Evolutionary conservation across 2,888 invertebrate genomes (phyloP), one percentile per base, ranked within the genome.

Genomic region (Pterostichus niger): DNA sequence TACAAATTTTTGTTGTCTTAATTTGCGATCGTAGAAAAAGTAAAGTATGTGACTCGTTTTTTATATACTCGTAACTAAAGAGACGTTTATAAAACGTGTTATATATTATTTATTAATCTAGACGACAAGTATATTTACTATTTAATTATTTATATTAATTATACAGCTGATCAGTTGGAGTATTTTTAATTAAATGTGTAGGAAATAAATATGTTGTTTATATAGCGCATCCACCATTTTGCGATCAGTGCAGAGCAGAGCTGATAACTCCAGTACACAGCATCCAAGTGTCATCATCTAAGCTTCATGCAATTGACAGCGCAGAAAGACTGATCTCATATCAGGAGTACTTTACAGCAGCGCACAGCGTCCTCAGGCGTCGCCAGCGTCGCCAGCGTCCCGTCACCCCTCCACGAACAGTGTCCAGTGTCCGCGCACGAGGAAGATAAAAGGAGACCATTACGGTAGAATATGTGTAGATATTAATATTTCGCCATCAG

Each of bases 401-500:
- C 54, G n/a, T 15, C 15, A 17, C 54, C 17, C 54, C 17, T 17
- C 46, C 49, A 13, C 54, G 54, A 6, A 13, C 35, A 15, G 24
- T 11, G 31, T 24, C 59, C 68, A 49, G 49, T 75, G 75, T 56
- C 75, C 31, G 75, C 49, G 64, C 44, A 2, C 10, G 17, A 84
- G 84, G 84, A 85, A 85, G 85, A 85, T 85, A 85, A 84, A 85
- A 84, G 83, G 85, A 83, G 84, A 82, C 84, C 84, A 85, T 85
- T 85, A 85, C 84, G 75, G 83, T 56, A 83, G 85, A 85, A 85
- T 85, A 85, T 86, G 84, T 85, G 84, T 84, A 84, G 86, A 85
- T 87, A 87, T 87, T 87, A 88, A 87, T 87, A 88, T 86, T 87
- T 87, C 85, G 84, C 77, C 83, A 82, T 82, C 85, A 84, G 85